Evolutionary conservation across 2,797 vertebrate species (phyloP), one percentile per base, ranked within the genome.

Genomic region (Sylvia borin): DNA sequence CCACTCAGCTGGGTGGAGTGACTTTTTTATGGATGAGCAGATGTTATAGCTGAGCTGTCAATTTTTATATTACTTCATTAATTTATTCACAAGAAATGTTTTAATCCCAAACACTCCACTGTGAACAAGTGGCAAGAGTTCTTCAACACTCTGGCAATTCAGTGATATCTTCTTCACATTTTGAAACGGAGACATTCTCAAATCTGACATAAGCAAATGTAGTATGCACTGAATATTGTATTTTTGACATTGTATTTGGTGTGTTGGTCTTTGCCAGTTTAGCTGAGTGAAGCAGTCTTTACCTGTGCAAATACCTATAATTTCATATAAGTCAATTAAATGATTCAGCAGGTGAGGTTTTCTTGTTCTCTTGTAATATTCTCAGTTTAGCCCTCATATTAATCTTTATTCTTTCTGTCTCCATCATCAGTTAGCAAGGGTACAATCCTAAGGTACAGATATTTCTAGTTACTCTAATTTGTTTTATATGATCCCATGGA

Each of bases 1-100:
- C 60, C 74, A 95, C 95, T 95, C 96, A 88, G 50, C 71, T 96
- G 93, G 95, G 95, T 96, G 95, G 95, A 94, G 94, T 87, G 67
- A 82, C 88, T 93, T 74, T 89, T 95, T 93, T 82, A 91, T 93
- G 91, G 90, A 81, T 93, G 83, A 96, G 83, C 57, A 88, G 55
- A 74, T 82, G 76, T 82, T 94, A 88, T 68, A 93, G 90, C 92
- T 90, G 83, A 96, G 91, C 93, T 95, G 80, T 95, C 78, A 77
- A 82, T 95, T 93, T 95, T 92, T 79, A 36, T 88, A 83, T 87
- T 88, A 81, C 73, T 92, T 88, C 68, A 92, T 93, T 97, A 95
- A 91, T 94, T 92, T 95, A 90, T 93, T 66, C 42, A 76, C 48
- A 2, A 88, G 48, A 85, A 94, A 76, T 87, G 3, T 87, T 96